Percentiles rank a stretch among this genome's conserved stretches.
Conservation (phyloP, 2,113 vertebrate genomes). For the Corythornis cristatus region DNA sequence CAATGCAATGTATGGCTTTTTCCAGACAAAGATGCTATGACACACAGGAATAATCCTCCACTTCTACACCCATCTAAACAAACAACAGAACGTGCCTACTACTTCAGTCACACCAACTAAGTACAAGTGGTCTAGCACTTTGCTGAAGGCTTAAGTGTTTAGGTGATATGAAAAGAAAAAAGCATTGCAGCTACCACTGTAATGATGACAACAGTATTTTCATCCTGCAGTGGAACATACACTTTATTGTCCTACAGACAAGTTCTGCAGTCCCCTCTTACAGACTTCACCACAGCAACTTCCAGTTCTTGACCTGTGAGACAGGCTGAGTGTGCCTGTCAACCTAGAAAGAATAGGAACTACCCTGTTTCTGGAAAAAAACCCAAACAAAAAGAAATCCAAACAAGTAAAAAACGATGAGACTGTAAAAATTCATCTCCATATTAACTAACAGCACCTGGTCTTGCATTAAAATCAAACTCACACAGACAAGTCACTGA, state of each 20-base stretch:
- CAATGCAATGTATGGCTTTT: not conserved
- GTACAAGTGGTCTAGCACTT: not conserved
- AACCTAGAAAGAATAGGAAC: not conserved
- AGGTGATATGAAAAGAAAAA: not conserved
- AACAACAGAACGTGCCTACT: not conserved
- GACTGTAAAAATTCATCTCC: not conserved
- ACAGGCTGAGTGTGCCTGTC: not conserved
- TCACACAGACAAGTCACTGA: not conserved
- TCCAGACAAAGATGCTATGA: not conserved
- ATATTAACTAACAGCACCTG: not conserved
- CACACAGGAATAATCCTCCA: not conserved
- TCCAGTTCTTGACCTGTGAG: not conserved
- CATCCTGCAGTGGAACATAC: not conserved
- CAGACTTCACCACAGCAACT: not conserved
- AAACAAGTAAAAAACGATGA: not conserved
- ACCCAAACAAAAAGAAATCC: too few species aligned
- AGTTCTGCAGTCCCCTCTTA: not conserved
- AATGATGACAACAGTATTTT: conserved; percentile 15
- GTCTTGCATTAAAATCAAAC: not conserved
- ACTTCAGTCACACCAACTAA: not conserved
- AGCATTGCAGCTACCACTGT: not conserved
- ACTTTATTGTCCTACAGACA: not conserved
- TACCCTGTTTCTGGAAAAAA: not conserved
- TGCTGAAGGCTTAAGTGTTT: not conserved
- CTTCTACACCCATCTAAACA: not conserved